Evolutionary conservation across 92 coral and sea anemone species (phyloP).

Genomic region (Blastomussa wellsi): DNA sequence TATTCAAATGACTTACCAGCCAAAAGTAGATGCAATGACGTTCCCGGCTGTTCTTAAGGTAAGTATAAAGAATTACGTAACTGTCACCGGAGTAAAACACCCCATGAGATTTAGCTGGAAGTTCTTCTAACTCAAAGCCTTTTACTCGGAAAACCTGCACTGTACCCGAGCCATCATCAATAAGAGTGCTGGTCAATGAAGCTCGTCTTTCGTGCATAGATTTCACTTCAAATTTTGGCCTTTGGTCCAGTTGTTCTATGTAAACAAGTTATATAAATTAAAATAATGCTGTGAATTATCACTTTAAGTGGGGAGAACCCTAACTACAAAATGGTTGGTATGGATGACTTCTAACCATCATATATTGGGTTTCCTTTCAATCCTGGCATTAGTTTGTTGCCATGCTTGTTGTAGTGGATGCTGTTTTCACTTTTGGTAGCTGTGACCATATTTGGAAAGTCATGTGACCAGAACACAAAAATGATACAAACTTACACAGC

Average conservation of each 20-base stretch:
- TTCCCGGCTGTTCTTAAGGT: conserved; percentile 46
- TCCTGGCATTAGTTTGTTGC: too few species aligned
- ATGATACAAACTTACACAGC: too few species aligned
- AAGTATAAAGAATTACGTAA: conserved; percentile 73
- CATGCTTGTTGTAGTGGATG: too few species aligned
- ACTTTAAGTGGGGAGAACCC: too few species aligned
- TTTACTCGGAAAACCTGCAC: conserved; percentile 54
- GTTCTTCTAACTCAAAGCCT: conserved; percentile 37
- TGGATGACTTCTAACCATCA: too few species aligned
- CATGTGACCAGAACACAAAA: too few species aligned
- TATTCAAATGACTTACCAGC: conserved; percentile 63
- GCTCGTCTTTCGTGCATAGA: conserved; percentile 45
- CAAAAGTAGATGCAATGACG: conserved; percentile 79
- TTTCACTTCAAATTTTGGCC: conserved; percentile 63
- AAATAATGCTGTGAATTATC: background rate
- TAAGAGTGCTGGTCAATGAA: conserved; percentile 27
- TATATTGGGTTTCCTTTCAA: too few species aligned
- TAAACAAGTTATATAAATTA: background rate
- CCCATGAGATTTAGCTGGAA: conserved; percentile 41
- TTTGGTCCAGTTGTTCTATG: conserved; percentile 34
- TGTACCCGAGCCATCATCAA: conserved; percentile 67
- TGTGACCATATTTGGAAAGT: too few species aligned
- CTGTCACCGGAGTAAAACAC: conserved; percentile 86
- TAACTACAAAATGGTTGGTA: too few species aligned
- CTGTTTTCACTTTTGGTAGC: too few species aligned